Percentiles rank a stretch among this genome's conserved stretches.
phyloP scores from a whole-genome alignment of 2,888 invertebrate genomes.

The Calameuta pallipes region DNA sequence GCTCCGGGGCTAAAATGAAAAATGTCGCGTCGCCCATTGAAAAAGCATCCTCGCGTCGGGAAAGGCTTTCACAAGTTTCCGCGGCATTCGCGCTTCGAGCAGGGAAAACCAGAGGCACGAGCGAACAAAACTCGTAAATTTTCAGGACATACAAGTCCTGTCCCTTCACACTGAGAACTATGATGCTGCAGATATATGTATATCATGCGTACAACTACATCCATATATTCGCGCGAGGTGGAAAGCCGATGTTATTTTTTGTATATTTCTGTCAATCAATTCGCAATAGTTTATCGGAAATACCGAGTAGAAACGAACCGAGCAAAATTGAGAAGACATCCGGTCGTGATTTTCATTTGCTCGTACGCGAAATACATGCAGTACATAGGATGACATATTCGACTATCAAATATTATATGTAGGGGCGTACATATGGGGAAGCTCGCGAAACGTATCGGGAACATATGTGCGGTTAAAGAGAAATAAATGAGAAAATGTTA shows the following conservation, averaged over 20 bases:
- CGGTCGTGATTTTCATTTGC: background rate
- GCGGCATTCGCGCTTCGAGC: constrained; percentile 2
- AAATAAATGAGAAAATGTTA: background rate
- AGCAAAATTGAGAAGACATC: constrained; percentile 17
- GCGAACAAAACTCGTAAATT: constrained; percentile 54
- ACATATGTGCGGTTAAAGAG: too few species aligned
- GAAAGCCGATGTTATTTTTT: constrained; percentile 29
- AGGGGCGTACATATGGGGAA: background rate
- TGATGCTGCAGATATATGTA: background rate
- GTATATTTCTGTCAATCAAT: constrained; percentile 11
- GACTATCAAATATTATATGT: background rate
- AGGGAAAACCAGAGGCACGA: constrained; percentile 22
- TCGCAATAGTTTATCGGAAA: background rate
- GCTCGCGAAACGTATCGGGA: background rate
- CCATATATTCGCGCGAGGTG: background rate
- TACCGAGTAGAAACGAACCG: constrained; percentile 1
- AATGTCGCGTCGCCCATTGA: constrained; percentile 41
- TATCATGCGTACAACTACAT: background rate
- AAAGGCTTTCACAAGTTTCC: constrained; percentile 35
- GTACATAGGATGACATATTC: background rate
- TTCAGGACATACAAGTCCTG: constrained; percentile 24
- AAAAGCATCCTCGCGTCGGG: constrained; percentile 34
- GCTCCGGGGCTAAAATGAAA: constrained; percentile 31
- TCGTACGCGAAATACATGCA: background rate
- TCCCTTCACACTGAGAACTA: background rate